phyloP scores from a whole-genome alignment of 2,113 vertebrate species.

The Pyxicephalus adspersus region DNA sequence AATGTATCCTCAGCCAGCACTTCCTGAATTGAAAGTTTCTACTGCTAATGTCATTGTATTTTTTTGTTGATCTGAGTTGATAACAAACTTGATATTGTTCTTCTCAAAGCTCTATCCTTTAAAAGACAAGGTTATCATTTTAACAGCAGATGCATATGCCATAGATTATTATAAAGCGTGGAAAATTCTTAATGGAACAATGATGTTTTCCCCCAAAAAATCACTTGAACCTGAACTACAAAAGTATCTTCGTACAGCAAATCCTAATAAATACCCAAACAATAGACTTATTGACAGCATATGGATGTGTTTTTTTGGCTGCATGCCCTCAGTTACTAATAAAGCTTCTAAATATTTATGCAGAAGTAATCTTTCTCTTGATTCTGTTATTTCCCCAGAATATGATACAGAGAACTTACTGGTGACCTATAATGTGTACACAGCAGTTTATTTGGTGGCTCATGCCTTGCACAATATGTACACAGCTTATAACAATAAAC shows the following conservation, averaged over 20 bases:
- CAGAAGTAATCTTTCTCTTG: neutral
- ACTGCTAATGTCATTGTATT: neutral
- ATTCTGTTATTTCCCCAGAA: neutral
- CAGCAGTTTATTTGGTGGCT: constrained; percentile 7
- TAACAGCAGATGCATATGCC: too few species aligned
- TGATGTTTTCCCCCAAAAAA: neutral
- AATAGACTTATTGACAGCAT: neutral
- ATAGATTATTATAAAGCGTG: too few species aligned
- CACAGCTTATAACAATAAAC: too few species aligned
- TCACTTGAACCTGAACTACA: neutral
- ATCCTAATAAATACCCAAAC: neutral
- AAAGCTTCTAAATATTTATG: neutral
- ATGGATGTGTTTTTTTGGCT: neutral
- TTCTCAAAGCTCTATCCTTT: neutral
- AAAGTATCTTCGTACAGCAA: neutral
- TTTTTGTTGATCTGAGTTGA: rapidly evolving
- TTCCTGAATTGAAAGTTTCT: neutral
- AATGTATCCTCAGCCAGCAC: rapidly evolving
- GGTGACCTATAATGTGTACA: constrained; percentile 1
- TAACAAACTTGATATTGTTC: too few species aligned
- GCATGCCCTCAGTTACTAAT: neutral
- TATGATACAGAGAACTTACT: neutral
- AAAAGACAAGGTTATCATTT: neutral
- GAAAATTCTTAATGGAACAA: neutral
- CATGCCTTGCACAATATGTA: too few species aligned